A percentile compares a stretch with the other conserved stretches of the same genome.
Evolutionary conservation across 1,140 invertebrate species (phyloP).

Genomic region (Drosophila santomea): DNA sequence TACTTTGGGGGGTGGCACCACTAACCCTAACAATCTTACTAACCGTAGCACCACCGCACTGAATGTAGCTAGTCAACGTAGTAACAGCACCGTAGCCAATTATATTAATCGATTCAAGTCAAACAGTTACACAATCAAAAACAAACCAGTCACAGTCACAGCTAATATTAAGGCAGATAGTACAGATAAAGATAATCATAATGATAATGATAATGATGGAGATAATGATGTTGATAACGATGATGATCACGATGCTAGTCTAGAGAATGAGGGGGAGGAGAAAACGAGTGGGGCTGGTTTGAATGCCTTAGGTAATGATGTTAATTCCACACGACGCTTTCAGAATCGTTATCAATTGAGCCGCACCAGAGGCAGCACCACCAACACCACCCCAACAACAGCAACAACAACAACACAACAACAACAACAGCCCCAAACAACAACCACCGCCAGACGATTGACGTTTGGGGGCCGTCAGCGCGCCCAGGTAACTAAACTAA

Average conservation of each 20-base stretch:
- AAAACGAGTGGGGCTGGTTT: slow-evolving; percentile 38
- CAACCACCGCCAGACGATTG: slow-evolving; percentile 38
- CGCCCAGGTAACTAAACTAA: slow-evolving; percentile 73
- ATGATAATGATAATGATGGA: slow-evolving; percentile 19
- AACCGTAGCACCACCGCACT: slow-evolving; percentile 45
- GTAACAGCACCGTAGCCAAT: slow-evolving; percentile 81
- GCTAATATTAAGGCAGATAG: slow-evolving; percentile 60
- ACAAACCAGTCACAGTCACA: slow-evolving; percentile 51
- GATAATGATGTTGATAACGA: slow-evolving; percentile 38
- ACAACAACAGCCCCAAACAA: slow-evolving; percentile 9
- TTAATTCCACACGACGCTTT: slow-evolving; percentile 85
- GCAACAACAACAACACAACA: slow-evolving; percentile 31
- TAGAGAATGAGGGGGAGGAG: slow-evolving; percentile 49
- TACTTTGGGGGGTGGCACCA: slow-evolving; percentile 20
- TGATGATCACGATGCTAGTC: slow-evolving; percentile 52
- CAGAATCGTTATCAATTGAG: slow-evolving; percentile 83
- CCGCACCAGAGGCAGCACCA: slow-evolving; percentile 61
- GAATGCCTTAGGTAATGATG: slow-evolving; percentile 67
- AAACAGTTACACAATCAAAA: slow-evolving; percentile 44
- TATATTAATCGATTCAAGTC: slow-evolving; percentile 67
- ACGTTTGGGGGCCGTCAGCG: slow-evolving; percentile 47
- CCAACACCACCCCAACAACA: slow-evolving; percentile 34
- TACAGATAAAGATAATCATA: slow-evolving; percentile 15
- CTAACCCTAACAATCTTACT: slow-evolving; percentile 41
- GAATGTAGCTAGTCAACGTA: slow-evolving; percentile 64